Evolutionary conservation across 2,888 invertebrate genomes (phyloP), one percentile per base, ranked within the genome.

Genomic region (Drosophila kanekoi): DNA sequence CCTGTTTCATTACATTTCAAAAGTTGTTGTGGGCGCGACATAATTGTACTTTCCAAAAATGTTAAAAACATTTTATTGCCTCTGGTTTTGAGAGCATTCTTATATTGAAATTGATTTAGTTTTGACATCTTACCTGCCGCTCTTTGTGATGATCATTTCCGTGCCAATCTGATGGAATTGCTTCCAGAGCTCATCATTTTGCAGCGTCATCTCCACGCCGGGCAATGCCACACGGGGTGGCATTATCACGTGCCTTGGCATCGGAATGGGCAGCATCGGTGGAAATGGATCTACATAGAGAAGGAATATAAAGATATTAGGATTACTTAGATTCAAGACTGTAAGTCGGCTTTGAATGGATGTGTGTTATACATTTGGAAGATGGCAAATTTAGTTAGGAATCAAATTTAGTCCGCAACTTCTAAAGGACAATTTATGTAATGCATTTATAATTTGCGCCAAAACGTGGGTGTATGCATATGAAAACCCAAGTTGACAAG

Each of bases 71-170:
- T 23, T 44, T 54, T 35, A 20, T 44, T 54, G 54, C 20, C 8
- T 11, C 11, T 35, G 41, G 10, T 18, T 16, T 52, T 9, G 40
- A 1, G 16, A 8, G 28, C 28, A 28, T 28, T 28, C 8, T 28
- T 8, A 1, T 5, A 18, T 40, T 20, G 6, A 32, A 13, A 37
- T 41, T 32, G 16, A 54, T 59, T 41, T 33, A 33, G 18, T 4
- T 10, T 41, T 16, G 41, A 10, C 35, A 93, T 18, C 95, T 94
- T 90, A 96, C 96, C 96, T 93, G 90, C 96, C 96, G 33, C 94
- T 94, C 89, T 96, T 96, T 13, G 96, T 96, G 90, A 96, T 96
- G 86, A 96, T 96, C 96, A 96, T 96, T 92, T 96, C 96, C 0
- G 95, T 96, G 61, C 94, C 95, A 78, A 95, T 93, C 69, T 94